Conservation (phyloP, 1,140 invertebrate genomes). For the Odontomachus brunneus region DNA sequence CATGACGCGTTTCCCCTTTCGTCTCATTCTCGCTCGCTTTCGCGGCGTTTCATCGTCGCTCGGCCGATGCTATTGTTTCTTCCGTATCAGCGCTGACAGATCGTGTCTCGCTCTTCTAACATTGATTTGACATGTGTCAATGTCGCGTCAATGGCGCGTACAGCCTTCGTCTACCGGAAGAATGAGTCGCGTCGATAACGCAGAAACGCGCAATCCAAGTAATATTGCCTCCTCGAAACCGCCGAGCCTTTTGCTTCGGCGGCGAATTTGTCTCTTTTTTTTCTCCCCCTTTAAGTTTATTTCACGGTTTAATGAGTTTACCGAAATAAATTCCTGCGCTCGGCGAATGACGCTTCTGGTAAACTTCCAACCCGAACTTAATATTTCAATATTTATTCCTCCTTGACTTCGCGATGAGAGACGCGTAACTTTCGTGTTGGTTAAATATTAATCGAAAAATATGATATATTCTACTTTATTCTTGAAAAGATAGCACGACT, state of each 20-base stretch:
- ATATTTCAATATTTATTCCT: no score
- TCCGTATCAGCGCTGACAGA: conserved; percentile 46
- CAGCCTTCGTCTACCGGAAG: neutral
- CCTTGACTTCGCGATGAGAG: no score
- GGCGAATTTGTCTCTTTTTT: neutral
- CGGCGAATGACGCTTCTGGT: no score
- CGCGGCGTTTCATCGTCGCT: conserved; percentile 25
- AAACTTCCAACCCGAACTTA: no score
- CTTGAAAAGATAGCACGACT: neutral
- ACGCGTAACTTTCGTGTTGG: neutral
- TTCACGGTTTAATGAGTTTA: no score
- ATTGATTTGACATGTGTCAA: conserved; percentile 48
- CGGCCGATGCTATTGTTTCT: conserved; percentile 48
- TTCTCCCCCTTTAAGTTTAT: no score
- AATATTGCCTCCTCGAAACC: conserved; percentile 21
- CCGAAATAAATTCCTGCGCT: no score
- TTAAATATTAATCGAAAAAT: neutral
- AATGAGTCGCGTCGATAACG: neutral
- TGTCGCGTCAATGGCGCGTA: conserved; percentile 12
- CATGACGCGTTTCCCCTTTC: conserved; percentile 11
- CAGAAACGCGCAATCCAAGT: neutral
- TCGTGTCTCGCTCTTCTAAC: conserved; percentile 45
- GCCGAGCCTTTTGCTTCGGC: neutral
- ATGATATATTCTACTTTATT: neutral
- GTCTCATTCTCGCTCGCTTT: neutral